Evolutionary conservation across 35 echinoderm and acorn worm genomes (phyloP), one percentile per base, ranked within the genome.

Genomic region (Ptychodera flava): DNA sequence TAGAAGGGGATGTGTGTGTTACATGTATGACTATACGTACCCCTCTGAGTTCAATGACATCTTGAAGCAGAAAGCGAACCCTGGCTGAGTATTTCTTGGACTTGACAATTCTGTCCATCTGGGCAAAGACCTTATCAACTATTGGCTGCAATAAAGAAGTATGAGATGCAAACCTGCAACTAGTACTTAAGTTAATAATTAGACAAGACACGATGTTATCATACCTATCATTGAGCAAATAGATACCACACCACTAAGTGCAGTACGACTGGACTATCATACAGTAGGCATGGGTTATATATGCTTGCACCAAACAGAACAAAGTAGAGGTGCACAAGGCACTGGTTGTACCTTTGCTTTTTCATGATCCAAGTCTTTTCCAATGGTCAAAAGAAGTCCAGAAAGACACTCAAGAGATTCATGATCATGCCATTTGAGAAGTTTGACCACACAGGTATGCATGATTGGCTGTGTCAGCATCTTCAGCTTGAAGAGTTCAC

Each of bases 101-200:
- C 33, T 31, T 79, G 35, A 89, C 90, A 37, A 97, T 91, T 38
- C 89, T 97, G 31, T 86, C 92, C 80, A 97, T 91, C 35, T 93
- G 89, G 77, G n/a, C 37, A 37, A 97, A 93, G 95, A 90, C 89
- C 95, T 97, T 91, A 91, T 97, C 95, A 52, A 97, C 93, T 16
- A 89, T 87, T 33, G 87, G 85, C 95, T 97, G 80, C 16, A 80
- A 87, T 29, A 82, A 34, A 84, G n/a, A n/a, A n/a, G n/a, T n/a
- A n/a, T n/a, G n/a, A n/a, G n/a, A n/a, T n/a, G n/a, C n/a, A n/a
- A n/a, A n/a, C n/a, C n/a, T n/a, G n/a, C n/a, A n/a, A n/a, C n/a
- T n/a, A n/a, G n/a, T n/a, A n/a, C n/a, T n/a, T n/a, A n/a, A n/a
- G n/a, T n/a, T n/a, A n/a, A n/a, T n/a, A n/a, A n/a, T n/a, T n/a